Conservation (phyloP, 1,140 invertebrate species). For the Wasmannia auropunctata region DNA sequence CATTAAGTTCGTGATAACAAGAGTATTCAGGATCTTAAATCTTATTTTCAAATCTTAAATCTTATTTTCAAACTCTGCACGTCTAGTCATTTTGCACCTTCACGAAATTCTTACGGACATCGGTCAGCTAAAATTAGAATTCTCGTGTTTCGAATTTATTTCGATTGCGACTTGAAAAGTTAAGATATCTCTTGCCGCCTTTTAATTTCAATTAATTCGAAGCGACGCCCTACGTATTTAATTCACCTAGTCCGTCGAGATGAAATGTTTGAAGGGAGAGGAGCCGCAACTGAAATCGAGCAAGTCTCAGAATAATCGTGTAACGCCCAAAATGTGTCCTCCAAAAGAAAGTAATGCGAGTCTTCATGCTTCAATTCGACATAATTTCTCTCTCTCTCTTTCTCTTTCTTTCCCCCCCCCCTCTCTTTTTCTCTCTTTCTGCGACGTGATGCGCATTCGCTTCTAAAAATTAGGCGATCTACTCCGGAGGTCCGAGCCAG, state of each 20-base stretch:
- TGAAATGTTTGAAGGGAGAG: not conserved
- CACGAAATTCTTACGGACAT: conserved; percentile 6
- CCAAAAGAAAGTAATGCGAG: conserved; percentile 18
- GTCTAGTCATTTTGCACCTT: not conserved
- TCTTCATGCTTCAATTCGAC: conserved; percentile 43
- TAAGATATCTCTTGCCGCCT: not conserved
- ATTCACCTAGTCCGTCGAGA: not conserved
- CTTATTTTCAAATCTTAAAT: not conserved
- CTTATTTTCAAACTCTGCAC: not conserved
- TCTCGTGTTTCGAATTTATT: not conserved
- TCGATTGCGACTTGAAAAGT: not conserved
- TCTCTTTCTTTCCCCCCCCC: not conserved
- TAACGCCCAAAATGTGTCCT: not conserved
- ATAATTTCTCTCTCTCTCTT: conserved; percentile 8
- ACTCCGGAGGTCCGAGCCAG: conserved; percentile 49
- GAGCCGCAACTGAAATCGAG: not conserved
- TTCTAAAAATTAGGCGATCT: conserved; percentile 62
- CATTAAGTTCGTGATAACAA: not conserved
- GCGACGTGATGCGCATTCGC: not conserved
- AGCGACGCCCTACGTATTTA: not conserved
- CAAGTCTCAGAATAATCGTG: conserved; percentile 4
- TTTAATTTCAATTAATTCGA: not conserved
- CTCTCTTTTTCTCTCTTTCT: not conserved
- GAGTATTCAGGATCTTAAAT: not conserved
- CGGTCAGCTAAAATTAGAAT: not conserved